Conservation (phyloP, 2,113 vertebrate species). For the Neomonachus schauinslandi region DNA sequence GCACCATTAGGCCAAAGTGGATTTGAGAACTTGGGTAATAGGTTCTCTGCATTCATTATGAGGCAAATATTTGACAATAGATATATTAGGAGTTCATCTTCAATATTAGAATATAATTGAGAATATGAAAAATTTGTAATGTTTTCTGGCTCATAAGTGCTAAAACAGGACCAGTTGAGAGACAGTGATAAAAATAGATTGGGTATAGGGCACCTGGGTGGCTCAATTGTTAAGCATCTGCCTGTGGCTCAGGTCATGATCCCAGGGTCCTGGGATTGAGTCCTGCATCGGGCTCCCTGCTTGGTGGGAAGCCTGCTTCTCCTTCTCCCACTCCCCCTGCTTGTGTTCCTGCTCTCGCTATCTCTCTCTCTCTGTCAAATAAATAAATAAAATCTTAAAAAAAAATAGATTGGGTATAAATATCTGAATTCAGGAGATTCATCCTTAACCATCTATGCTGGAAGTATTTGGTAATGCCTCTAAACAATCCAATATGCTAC, state of each 20-base stretch:
- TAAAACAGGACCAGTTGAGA: neutral
- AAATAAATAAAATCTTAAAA: too few species aligned
- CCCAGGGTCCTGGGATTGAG: too few species aligned
- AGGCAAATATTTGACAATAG: conserved; percentile 71
- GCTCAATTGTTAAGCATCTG: too few species aligned
- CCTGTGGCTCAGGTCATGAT: too few species aligned
- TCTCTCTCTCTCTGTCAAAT: too few species aligned
- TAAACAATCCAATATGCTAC: neutral
- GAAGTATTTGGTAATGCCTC: neutral
- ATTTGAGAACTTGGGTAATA: conserved; percentile 63
- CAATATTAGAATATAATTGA: conserved; percentile 23
- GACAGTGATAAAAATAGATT: neutral
- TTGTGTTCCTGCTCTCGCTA: too few species aligned
- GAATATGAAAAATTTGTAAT: conserved; percentile 7
- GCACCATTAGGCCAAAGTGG: conserved; percentile 72
- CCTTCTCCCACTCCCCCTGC: too few species aligned
- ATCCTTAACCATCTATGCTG: neutral
- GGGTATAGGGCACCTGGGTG: neutral
- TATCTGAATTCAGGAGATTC: neutral
- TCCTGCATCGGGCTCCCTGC: too few species aligned
- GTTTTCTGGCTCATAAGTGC: neutral
- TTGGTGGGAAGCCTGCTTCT: too few species aligned
- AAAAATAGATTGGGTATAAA: neutral
- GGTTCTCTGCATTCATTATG: conserved; percentile 58
- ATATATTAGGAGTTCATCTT: conserved; percentile 49